A percentile compares a stretch with the other conserved stretches of the same genome.
phyloP scores from a whole-genome alignment of 2,797 vertebrate species.

The Amazona ochrocephala region DNA sequence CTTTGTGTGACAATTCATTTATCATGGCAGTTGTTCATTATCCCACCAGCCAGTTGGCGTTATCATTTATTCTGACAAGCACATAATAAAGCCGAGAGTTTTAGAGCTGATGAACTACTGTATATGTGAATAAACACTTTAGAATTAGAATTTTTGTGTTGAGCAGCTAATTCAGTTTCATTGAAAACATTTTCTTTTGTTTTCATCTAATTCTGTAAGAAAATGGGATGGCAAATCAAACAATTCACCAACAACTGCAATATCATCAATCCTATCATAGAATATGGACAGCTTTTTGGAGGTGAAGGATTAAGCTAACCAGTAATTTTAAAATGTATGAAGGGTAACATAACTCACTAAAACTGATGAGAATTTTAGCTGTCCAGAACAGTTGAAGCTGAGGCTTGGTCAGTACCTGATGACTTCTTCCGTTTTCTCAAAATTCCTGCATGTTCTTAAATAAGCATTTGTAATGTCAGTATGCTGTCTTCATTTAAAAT shows the following conservation, averaged over 20 bases:
- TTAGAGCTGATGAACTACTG: slow-evolving; percentile 29
- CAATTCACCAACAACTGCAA: not conserved
- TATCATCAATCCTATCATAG: not conserved
- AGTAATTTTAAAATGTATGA: not conserved
- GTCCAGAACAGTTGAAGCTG: not conserved
- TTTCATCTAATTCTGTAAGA: not conserved
- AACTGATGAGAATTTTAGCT: not conserved
- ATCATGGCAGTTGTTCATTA: slow-evolving; percentile 61
- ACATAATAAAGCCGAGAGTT: slow-evolving; percentile 28
- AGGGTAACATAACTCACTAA: not conserved
- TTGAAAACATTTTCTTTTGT: not conserved
- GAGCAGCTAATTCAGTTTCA: not conserved
- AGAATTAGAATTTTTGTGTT: not conserved
- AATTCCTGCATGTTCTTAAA: not conserved
- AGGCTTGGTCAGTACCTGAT: not conserved
- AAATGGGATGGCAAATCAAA: not conserved
- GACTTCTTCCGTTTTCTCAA: not conserved
- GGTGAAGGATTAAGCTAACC: not conserved
- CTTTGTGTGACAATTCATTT: slow-evolving; percentile 40
- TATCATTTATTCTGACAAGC: slow-evolving; percentile 63
- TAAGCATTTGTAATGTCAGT: not conserved
- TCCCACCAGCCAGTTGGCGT: slow-evolving; percentile 53
- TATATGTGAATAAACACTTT: slow-evolving; percentile 1
- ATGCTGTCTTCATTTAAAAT: not conserved
- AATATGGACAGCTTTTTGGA: not conserved